These are phyloP conservation scores for Chaetodon auriga DNA, from an alignment of 2,113 vertebrate species.

Conservation along the genomic window DNA sequence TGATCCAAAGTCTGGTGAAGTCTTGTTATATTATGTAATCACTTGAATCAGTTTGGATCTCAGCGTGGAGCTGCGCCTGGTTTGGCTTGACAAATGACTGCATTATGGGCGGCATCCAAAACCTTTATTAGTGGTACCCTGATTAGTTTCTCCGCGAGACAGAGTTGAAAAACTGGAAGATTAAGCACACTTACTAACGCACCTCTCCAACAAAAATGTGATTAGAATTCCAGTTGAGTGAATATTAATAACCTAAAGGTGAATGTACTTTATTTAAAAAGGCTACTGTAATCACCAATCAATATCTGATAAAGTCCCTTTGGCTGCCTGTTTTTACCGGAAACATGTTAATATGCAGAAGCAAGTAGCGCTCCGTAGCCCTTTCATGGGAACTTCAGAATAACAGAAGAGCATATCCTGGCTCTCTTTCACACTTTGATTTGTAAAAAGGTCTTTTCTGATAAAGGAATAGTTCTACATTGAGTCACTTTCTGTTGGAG, in stretches of 20 bases:
- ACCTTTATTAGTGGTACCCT: conserved; percentile 35
- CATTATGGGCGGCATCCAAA: conserved; percentile 46
- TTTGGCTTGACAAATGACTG: conserved; percentile 49
- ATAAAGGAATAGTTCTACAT: background rate
- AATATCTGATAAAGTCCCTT: too few relatives aligned
- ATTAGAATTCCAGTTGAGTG: conserved; percentile 41
- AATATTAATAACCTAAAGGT: conserved; percentile 48
- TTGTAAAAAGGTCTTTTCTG: background rate
- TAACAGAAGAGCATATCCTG: background rate
- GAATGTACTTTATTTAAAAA: conserved; percentile 16
- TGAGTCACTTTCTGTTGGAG: background rate
- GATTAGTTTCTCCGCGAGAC: conserved; percentile 46
- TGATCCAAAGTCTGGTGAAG: background rate
- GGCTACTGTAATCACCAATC: too few relatives aligned
- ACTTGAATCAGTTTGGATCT: conserved; percentile 19
- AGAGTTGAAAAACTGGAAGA: conserved; percentile 22
- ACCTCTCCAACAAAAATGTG: conserved; percentile 25
- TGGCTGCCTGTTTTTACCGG: too few relatives aligned
- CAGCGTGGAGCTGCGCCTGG: conserved; percentile 16
- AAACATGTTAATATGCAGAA: too few relatives aligned
- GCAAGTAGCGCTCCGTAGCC: too few relatives aligned
- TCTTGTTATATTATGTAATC: conserved; percentile 16
- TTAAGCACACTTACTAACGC: conserved; percentile 33
- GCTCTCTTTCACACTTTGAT: background rate
- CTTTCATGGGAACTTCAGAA: background rate